Percentiles rank a stretch among this genome's conserved stretches.
phyloP scores from a whole-genome alignment of 1,140 invertebrate species.

The Aethina tumida region DNA sequence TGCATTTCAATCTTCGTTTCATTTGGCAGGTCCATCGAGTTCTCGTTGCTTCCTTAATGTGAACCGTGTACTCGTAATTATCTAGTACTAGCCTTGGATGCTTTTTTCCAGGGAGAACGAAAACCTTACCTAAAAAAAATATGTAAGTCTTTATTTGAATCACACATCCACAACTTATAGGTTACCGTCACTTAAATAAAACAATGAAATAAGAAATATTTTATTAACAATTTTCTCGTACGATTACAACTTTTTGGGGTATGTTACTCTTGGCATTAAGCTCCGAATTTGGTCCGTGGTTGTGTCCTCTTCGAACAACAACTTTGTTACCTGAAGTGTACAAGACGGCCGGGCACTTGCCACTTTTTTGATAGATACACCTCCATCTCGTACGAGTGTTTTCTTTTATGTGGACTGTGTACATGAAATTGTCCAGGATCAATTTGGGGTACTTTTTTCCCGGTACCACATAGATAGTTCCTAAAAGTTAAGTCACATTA shows the following conservation, averaged over 20 bases:
- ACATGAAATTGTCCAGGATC: slow-evolving; percentile 16
- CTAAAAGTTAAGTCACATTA: slow-evolving; percentile 8
- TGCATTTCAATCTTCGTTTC: slow-evolving; percentile 2
- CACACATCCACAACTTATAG: too few species aligned
- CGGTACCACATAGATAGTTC: slow-evolving; percentile 17
- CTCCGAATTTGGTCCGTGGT: slow-evolving; percentile 12
- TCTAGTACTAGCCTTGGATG: slow-evolving; percentile 10
- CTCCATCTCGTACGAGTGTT: slow-evolving; percentile 18
- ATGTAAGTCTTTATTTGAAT: too few species aligned
- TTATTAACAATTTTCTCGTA: slow-evolving; percentile 3
- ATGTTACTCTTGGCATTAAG: slow-evolving; percentile 6
- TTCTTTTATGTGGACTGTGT: slow-evolving; percentile 17
- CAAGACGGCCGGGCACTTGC: slow-evolving; percentile 16
- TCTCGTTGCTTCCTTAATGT: slow-evolving; percentile 2
- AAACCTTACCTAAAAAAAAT: slow-evolving; percentile 3
- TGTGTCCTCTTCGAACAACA: slow-evolving; percentile 15
- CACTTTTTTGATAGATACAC: slow-evolving; percentile 16
- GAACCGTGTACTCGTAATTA: slow-evolving; percentile 10
- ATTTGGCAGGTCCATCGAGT: slow-evolving; percentile 10
- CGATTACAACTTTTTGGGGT: slow-evolving; percentile 16
- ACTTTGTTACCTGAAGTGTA: slow-evolving; percentile 15
- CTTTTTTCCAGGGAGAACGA: slow-evolving; percentile 3
- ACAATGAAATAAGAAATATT: too few species aligned
- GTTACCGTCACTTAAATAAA: too few species aligned
- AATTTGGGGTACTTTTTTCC: slow-evolving; percentile 23